Evolutionary conservation across 2,888 invertebrate genomes (phyloP).

Genomic region (Dascillus cervinus): DNA sequence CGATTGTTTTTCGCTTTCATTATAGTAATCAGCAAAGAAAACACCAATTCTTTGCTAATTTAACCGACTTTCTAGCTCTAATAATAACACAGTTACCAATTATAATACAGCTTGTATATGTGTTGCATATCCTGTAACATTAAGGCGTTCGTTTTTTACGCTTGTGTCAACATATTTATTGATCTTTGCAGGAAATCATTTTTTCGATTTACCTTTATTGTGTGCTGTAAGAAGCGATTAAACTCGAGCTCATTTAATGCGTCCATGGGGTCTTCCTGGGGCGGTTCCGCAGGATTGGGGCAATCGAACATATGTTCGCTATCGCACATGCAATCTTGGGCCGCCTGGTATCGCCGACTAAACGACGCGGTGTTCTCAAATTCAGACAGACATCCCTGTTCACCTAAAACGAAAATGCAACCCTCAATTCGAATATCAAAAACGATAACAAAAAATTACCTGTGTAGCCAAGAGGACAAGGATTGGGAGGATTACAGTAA

Average conservation of each 20-base stretch:
- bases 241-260: conserved; percentile 50
- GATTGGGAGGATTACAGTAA: conserved; percentile 98
- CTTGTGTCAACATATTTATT: no score
- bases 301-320: conserved; percentile 96
- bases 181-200: no score
- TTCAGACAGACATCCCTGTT: conserved; percentile 81
- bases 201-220: conserved; percentile 52
- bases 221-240: conserved; percentile 57
- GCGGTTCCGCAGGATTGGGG: conserved; percentile 48
- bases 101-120: no score
- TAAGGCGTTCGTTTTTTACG: no score
- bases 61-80: no score
- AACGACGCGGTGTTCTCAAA: conserved; percentile 95
- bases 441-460: conserved; percentile 43
- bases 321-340: conserved; percentile 96
- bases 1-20: no score
- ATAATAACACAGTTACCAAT: no score
- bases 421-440: no score
- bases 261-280: conserved; percentile 28
- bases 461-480: conserved; percentile 90
- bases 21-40: no score
- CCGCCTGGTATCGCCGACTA: conserved; percentile 85
- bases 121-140: no score
- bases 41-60: no score
- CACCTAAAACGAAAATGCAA: conserved; percentile 42